A percentile compares a stretch with the other conserved stretches of the same genome.
Evolutionary conservation across 2,797 vertebrate species (phyloP).

Genomic region (Spatula versicolor): DNA sequence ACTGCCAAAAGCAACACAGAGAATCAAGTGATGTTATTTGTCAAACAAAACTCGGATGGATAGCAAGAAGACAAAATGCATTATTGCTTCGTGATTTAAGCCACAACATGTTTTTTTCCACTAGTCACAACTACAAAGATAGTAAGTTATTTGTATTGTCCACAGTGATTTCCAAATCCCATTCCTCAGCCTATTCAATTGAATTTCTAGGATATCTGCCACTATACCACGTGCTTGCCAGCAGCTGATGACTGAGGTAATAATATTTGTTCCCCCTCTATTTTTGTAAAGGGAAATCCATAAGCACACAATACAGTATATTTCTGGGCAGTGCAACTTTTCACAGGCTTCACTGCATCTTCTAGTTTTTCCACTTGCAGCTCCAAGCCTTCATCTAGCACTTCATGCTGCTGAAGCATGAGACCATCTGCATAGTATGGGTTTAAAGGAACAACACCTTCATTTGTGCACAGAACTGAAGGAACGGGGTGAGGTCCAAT

Average conservation of each 20-base stretch:
- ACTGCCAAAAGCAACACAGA: background rate
- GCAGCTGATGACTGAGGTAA: background rate
- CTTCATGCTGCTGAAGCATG: rapidly evolving
- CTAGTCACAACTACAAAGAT: background rate
- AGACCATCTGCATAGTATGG: rapidly evolving
- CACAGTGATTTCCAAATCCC: background rate
- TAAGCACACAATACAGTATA: background rate
- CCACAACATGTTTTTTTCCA: background rate
- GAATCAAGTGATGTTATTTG: background rate
- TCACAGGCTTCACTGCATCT: background rate
- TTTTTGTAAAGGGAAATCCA: background rate
- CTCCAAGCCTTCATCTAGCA: background rate
- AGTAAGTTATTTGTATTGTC: background rate
- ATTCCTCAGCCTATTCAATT: background rate
- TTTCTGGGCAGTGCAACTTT: background rate
- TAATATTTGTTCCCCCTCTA: background rate
- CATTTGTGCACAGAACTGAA: background rate
- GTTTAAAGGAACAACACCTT: background rate
- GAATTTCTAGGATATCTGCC: slow-evolving; percentile 21
- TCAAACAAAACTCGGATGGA: background rate
- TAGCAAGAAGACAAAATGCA: background rate
- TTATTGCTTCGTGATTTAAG: slow-evolving; percentile 18
- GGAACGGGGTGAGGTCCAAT: rapidly evolving
- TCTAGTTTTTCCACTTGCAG: background rate
- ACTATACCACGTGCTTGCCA: background rate